Conservation (phyloP, 2,113 vertebrate species). For the Sus scrofa region DNA sequence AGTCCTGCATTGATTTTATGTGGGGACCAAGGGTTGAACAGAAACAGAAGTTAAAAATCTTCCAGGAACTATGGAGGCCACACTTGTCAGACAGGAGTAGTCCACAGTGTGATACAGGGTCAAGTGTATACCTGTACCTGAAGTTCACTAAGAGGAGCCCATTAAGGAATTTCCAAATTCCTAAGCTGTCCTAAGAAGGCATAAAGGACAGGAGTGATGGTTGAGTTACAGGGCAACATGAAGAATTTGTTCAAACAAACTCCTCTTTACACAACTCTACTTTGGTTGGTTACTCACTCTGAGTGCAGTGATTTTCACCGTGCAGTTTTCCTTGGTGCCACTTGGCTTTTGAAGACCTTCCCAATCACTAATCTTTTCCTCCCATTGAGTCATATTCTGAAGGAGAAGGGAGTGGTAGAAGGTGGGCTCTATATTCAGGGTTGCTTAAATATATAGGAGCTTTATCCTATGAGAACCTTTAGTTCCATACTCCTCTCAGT, state of each 20-base stretch:
- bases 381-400: not conserved
- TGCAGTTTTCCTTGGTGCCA: not conserved
- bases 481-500: not conserved
- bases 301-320: not conserved
- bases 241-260: not conserved
- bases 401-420: not conserved
- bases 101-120: not conserved
- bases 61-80: not conserved
- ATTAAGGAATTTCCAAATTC: conserved; percentile 6
- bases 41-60: not conserved
- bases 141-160: not conserved
- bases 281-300: not conserved
- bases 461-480: not conserved
- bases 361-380: not conserved
- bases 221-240: not conserved
- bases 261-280: not conserved
- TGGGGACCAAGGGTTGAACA: not conserved
- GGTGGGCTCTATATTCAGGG: not conserved
- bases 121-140: not conserved
- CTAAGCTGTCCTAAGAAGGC: not conserved
- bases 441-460: not conserved
- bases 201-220: not conserved
- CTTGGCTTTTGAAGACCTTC: not conserved
- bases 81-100: not conserved
- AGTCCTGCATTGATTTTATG: not conserved